phyloP scores from a whole-genome alignment of 2,888 invertebrate species.

The Microplitis deprimator region DNA sequence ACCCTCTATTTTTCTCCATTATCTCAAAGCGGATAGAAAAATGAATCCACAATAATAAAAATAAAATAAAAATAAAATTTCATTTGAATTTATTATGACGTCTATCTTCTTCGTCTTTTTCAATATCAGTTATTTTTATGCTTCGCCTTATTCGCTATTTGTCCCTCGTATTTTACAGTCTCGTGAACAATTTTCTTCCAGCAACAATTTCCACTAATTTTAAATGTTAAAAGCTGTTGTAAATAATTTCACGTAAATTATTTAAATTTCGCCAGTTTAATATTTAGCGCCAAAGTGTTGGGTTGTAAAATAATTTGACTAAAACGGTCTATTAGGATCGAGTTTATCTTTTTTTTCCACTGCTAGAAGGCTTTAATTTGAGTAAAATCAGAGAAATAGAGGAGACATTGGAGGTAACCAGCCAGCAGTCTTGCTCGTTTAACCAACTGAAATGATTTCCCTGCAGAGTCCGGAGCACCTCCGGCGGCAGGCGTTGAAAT shows the following conservation, averaged over 20 bases:
- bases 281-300: background rate
- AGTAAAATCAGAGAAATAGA: conserved; percentile 1
- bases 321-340: background rate
- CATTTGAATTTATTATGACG: background rate
- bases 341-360: background rate
- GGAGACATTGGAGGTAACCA: background rate
- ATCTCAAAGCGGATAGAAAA: background rate
- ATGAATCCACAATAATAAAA: background rate
- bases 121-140: background rate
- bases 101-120: background rate
- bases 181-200: background rate
- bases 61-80: background rate
- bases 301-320: background rate
- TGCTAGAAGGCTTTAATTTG: background rate
- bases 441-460: conserved; percentile 36
- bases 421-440: conserved; percentile 1
- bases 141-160: background rate
- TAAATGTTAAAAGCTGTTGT: background rate
- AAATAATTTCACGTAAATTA: background rate
- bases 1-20: background rate
- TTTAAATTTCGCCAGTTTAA: too few relatives aligned
- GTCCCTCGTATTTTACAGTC: background rate
- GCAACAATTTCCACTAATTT: background rate
- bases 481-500: conserved; percentile 49
- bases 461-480: conserved; percentile 37